Evolutionary conservation across 2,888 invertebrate species (phyloP).

Genomic region (Apotomis betuletana): DNA sequence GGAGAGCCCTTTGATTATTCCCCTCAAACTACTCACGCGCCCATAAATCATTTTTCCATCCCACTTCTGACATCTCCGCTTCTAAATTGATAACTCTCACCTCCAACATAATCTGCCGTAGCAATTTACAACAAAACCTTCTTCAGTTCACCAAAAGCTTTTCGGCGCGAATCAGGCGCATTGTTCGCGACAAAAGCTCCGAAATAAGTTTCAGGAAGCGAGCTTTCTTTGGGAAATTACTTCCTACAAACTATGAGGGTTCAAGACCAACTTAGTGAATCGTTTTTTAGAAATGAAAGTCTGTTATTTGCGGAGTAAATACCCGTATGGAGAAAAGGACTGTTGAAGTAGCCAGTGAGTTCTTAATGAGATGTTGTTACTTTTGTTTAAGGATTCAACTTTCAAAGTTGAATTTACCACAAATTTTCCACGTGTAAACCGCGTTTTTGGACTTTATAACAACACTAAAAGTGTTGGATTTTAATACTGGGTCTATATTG

Average conservation of each 20-base stretch:
- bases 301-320: constrained; percentile 33
- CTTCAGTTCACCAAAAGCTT: constrained; percentile 48
- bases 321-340: background rate
- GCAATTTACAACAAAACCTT: constrained; percentile 34
- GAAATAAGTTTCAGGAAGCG: constrained; percentile 72
- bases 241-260: constrained; percentile 54
- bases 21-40: constrained; percentile 1
- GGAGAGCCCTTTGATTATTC: background rate
- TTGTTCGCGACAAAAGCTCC: constrained; percentile 74
- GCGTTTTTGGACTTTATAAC: too few relatives aligned
- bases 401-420: too few relatives aligned
- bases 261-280: constrained; percentile 19
- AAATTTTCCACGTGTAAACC: too few relatives aligned
- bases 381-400: background rate
- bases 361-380: background rate
- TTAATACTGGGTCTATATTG: too few relatives aligned
- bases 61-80: constrained; percentile 1
- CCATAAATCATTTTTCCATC: constrained; percentile 18
- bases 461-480: too few relatives aligned
- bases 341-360: background rate
- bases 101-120: constrained; percentile 23
- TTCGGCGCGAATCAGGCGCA: constrained; percentile 67
- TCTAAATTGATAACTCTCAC: constrained; percentile 20
- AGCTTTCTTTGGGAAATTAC: constrained; percentile 72
- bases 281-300: constrained; percentile 16